Conservation (phyloP, 1,140 invertebrate species). For the Mercenaria mercenaria region DNA sequence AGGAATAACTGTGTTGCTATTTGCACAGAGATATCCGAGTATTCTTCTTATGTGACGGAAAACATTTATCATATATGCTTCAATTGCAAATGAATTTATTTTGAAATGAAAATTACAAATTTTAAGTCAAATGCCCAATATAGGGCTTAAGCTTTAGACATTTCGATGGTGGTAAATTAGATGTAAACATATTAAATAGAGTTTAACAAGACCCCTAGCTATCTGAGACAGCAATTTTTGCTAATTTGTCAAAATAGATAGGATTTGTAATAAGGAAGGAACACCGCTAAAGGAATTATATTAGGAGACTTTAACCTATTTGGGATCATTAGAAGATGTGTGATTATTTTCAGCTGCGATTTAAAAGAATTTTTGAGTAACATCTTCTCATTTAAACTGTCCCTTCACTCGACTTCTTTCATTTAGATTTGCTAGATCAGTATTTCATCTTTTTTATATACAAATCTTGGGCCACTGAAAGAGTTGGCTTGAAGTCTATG, state of each 20-base stretch:
- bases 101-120: constrained; percentile 12
- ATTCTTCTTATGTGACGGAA: constrained; percentile 15
- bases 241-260: constrained; percentile 15
- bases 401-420: no score
- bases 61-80: constrained; percentile 45
- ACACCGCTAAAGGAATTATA: no score
- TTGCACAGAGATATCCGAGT: background rate
- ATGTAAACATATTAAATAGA: constrained; percentile 25
- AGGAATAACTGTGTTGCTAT: background rate
- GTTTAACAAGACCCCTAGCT: constrained; percentile 11
- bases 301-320: no score
- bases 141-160: constrained; percentile 1
- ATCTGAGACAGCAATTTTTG: background rate
- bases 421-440: no score
- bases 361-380: no score
- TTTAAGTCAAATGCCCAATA: constrained; percentile 44
- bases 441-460: no score
- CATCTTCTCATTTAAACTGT: no score
- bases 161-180: constrained; percentile 17
- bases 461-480: no score
- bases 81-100: constrained; percentile 44
- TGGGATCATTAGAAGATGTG: no score
- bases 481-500: no score
- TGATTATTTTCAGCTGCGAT: no score
- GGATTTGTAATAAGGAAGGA: background rate